phyloP scores from a whole-genome alignment of 2,888 invertebrate species.

The Pterostichus niger region DNA sequence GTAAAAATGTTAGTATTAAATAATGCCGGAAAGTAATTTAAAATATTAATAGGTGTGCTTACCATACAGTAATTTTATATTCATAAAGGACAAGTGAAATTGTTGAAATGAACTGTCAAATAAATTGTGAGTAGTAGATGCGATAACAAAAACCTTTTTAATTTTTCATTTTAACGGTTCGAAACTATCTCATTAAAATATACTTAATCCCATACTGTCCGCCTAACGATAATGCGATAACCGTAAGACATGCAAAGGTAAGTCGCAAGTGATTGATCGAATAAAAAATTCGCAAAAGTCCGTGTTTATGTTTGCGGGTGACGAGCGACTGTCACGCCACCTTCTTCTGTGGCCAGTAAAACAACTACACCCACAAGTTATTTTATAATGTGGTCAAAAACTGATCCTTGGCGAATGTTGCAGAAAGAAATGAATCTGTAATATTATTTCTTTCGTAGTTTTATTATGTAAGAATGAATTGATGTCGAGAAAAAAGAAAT shows the following conservation, averaged over 20 bases:
- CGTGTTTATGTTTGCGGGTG: conserved; percentile 14
- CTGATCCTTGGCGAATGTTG: not conserved
- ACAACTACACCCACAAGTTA: too few species aligned
- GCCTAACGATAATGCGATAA: not conserved
- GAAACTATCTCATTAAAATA: not conserved
- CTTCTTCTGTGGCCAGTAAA: not conserved
- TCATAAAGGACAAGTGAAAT: too few species aligned
- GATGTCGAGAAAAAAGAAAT: too few species aligned
- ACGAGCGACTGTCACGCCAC: conserved; percentile 32
- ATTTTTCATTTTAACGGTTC: not conserved
- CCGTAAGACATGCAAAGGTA: conserved; percentile 13
- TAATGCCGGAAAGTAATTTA: not conserved
- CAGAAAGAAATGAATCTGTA: not conserved
- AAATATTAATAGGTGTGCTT: not conserved
- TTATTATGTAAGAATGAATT: too few species aligned
- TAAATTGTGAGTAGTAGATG: not conserved
- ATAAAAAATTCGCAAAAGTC: conserved; percentile 25
- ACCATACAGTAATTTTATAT: too few species aligned
- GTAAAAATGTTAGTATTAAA: too few species aligned
- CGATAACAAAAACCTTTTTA: not conserved
- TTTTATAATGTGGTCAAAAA: not conserved
- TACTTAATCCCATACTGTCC: too few species aligned
- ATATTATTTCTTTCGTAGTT: too few species aligned
- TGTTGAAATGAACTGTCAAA: not conserved
- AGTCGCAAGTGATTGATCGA: conserved; percentile 20